These are phyloP conservation scores for Polypedilum vanderplanki DNA, from an alignment of 1,140 invertebrate genomes.

Conservation along the genomic window DNA sequence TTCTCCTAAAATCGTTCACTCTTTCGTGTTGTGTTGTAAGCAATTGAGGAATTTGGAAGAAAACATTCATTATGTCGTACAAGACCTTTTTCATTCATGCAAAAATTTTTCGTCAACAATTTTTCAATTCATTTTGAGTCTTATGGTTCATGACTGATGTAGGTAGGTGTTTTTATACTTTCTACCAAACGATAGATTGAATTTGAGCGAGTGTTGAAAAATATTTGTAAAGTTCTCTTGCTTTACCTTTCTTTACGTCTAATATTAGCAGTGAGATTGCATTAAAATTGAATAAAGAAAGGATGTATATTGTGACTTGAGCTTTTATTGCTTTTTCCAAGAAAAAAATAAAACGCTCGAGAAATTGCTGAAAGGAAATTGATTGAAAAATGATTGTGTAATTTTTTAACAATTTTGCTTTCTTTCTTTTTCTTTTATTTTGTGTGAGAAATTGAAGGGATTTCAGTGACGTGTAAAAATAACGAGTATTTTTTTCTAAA, in stretches of 20 bases:
- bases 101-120: slow-evolving; percentile 16
- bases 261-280: slow-evolving; percentile 12
- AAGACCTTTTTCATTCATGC: slow-evolving; percentile 8
- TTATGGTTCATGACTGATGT: background rate
- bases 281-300: slow-evolving; percentile 5
- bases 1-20: background rate
- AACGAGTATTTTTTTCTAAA: no score
- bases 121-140: slow-evolving; percentile 7
- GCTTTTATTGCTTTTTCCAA: background rate
- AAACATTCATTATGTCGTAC: slow-evolving; percentile 4
- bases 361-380: no score
- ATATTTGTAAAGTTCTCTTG: background rate
- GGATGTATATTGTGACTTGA: slow-evolving; percentile 3
- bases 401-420: background rate
- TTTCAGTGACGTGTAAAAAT: background rate
- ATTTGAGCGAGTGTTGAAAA: background rate
- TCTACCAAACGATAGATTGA: background rate
- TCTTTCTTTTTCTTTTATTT: background rate
- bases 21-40: background rate
- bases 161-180: background rate
- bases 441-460: background rate
- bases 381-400: no score
- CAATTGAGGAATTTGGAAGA: slow-evolving; percentile 7
- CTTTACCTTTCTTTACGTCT: background rate
- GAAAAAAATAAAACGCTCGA: no score